Evolutionary conservation across 1,140 invertebrate species (phyloP), one percentile per base, ranked within the genome.

Genomic region (Scylla paramamosain): DNA sequence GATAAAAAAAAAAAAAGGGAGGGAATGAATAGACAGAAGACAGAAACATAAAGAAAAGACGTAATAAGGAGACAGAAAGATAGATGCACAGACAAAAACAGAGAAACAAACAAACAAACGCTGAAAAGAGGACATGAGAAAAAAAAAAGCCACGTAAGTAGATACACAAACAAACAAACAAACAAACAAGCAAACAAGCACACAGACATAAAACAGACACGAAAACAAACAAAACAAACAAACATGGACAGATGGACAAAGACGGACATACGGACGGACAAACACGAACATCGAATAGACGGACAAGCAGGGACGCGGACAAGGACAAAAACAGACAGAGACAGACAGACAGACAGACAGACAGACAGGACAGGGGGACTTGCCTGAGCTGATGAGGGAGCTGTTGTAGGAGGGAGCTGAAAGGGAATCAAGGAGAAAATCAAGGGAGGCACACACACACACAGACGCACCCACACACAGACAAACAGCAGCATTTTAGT

Each of bases 391-490:
- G 92, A 93, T 93, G 92, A 93, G 46, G 48, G 39, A 52, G 84
- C n/a, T 48, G 92, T 93, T 93, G 92, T 93, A 93, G 52, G 82
- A 52, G 45, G 92, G 92, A 87, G 92, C 92, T 93, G 92, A 93
- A 93, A 93, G 82, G 86, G 86, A 93, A 93, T 25, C 32, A 25
- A 87, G 52, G 28, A 39, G 77, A 59, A n/a, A 84, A 93, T 93
- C 92, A 93, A 87, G 92, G 46, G 84, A 12, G 31, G 29, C 0
- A 87, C 84, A 87, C 84, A 87, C 84, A 87, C 84, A 87, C 84
- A 87, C 31, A 87, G 32, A 39, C 84, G 2, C 8, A 87, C 84
- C 12, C 84, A 87, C 84, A 32, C 84, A 84, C 83, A 84, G 10
- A 84, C 84, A 87, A 59, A 59, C 52, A 59, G 6, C 12, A n/a